A percentile compares a stretch with the other conserved stretches of the same genome.
Conservation (phyloP, 2,797 vertebrate genomes). For the Enteromius thamalakanensis region DNA sequence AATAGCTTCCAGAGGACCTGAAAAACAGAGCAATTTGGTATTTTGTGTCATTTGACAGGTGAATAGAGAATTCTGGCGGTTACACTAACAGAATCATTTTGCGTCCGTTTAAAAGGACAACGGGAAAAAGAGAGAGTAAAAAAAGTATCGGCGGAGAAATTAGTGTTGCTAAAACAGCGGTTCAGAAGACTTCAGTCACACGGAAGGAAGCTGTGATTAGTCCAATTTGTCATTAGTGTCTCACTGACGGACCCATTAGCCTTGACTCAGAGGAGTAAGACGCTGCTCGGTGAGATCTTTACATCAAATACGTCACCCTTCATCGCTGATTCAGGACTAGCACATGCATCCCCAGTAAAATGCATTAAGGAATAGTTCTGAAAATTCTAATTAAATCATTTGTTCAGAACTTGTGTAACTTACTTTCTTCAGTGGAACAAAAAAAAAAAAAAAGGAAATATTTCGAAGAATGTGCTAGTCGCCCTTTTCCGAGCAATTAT, state of each 20-base stretch:
- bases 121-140: constrained; percentile 10
- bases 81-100: constrained; percentile 57
- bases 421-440: neutral
- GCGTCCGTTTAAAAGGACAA: constrained; percentile 50
- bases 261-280: constrained; percentile 44
- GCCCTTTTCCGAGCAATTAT: neutral
- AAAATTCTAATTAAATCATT: neutral
- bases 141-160: constrained; percentile 47
- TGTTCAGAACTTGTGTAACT: neutral
- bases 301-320: constrained; percentile 33
- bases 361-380: neutral
- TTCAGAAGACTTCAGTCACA: constrained; percentile 57
- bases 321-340: constrained; percentile 1
- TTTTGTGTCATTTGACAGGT: constrained; percentile 59
- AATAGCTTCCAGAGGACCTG: constrained; percentile 59
- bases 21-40: constrained; percentile 62
- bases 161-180: constrained; percentile 50
- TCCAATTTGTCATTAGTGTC: constrained; percentile 45
- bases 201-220: constrained; percentile 56
- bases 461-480: neutral
- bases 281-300: constrained; percentile 22
- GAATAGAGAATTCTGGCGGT: constrained; percentile 53
- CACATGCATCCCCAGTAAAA: neutral
- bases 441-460: neutral
- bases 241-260: constrained; percentile 38